Percentiles rank a stretch among this genome's conserved stretches.
Conservation (phyloP, 2,797 vertebrate genomes). For the Pseudopleuronectes americanus region DNA sequence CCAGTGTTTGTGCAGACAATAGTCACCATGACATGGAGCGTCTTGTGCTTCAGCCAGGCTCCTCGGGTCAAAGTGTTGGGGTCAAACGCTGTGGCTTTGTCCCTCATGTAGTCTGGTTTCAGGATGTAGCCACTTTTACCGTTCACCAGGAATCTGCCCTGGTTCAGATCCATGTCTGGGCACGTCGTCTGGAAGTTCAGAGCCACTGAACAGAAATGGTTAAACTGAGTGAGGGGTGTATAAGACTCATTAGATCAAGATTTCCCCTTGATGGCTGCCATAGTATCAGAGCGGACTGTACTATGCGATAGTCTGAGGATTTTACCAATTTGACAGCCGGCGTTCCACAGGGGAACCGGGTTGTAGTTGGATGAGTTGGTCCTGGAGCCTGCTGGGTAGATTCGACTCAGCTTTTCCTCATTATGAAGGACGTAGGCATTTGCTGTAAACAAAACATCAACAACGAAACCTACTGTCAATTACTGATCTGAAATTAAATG, state of each 20-base stretch:
- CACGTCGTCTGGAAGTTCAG: slow-evolving; percentile 95
- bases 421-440: slow-evolving; percentile 88
- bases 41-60: slow-evolving; percentile 88
- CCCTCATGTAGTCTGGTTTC: slow-evolving; percentile 91
- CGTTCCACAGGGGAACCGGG: slow-evolving; percentile 92
- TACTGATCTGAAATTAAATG: neutral
- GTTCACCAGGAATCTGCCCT: slow-evolving; percentile 91
- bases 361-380: slow-evolving; percentile 96
- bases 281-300: neutral
- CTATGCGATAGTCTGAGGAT: neutral
- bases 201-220: slow-evolving; percentile 84
- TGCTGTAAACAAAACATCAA: slow-evolving; percentile 67
- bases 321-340: slow-evolving; percentile 89
- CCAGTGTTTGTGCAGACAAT: neutral
- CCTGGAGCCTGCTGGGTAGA: slow-evolving; percentile 92
- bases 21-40: slow-evolving; percentile 88
- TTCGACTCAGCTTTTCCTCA: slow-evolving; percentile 89
- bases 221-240: neutral
- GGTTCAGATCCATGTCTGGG: slow-evolving; percentile 92
- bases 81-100: slow-evolving; percentile 86
- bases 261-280: neutral
- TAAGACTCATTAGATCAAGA: neutral
- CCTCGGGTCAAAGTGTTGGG: slow-evolving; percentile 88
- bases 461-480: neutral
- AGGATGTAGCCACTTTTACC: slow-evolving; percentile 92